phyloP scores from a whole-genome alignment of 2,797 vertebrate genomes.

The Jordanella pulchra region DNA sequence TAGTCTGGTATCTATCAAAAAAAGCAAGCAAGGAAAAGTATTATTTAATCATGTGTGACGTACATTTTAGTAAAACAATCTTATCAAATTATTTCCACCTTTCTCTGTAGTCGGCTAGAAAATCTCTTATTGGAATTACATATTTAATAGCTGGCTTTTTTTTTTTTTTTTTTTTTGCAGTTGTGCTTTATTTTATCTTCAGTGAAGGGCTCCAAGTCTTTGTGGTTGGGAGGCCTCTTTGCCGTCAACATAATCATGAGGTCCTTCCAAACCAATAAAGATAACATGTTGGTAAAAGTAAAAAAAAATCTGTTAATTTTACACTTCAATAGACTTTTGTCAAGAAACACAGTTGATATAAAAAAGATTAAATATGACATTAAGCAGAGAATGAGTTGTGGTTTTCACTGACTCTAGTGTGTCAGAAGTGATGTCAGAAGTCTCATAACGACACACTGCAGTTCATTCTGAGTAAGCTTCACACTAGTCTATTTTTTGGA shows the following conservation, averaged over 20 bases:
- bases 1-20: too few species aligned
- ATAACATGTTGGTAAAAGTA: too few species aligned
- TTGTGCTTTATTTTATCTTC: not conserved
- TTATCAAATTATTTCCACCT: not conserved
- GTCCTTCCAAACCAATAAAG: not conserved
- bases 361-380: not conserved
- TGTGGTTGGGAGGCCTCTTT: not conserved
- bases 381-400: not conserved
- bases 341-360: not conserved
- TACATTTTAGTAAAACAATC: slow-evolving; percentile 57
- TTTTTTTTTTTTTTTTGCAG: not conserved
- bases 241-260: not conserved
- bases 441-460: not conserved
- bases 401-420: not conserved
- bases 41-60: too few species aligned
- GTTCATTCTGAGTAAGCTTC: not conserved
- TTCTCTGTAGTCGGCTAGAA: not conserved
- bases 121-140: not conserved
- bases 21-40: too few species aligned
- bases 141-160: not conserved
- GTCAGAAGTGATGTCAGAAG: not conserved
- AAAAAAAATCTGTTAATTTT: not conserved
- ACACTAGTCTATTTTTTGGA: not conserved
- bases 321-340: too few species aligned
- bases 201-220: not conserved